Base-by-base conservation (phyloP, 1,140 invertebrate species). In the Melanaphis sacchari region DNA sequence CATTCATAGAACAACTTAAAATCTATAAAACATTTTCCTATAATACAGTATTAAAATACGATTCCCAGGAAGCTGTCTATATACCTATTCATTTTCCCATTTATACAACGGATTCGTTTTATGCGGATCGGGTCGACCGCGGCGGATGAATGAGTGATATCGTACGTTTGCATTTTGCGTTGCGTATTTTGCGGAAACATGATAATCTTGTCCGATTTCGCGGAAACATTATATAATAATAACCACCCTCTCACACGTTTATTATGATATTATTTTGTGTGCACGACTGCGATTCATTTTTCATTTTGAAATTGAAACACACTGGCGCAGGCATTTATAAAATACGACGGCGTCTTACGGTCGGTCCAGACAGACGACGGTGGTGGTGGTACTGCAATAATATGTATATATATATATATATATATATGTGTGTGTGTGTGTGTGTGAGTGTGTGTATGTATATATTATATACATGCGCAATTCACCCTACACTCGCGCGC, bases 261-360 rank as follows among this genome's bases (percentile, higher is more conserved):
- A 40, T 84, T 66, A 66, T 66, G 59, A 84, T 84, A 84, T 76
- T 41, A 84, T 26, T 84, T 41, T 41, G 82, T 84, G 38, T 31
- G 22, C 9, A 40, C 82, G 24, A 40, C 24, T 84, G 38, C 38
- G 82, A 84, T 84, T 84, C 82, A 84, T 84, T 84, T 84, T 84
- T 84, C 82, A 84, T 84, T 84, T 84, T 18, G 9, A 84, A 84
- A 84, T 40, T 84, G 38, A 41, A 84, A 84, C 38, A 41, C 82
- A 84, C 38, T 40, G 82, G 24, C 22, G 82, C 38, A 26, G 82
- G 38, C 82, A 31, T 84, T 84, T 84, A 84, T 84, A 40, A 84
- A 41, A 84, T 84, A 40, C 82, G 40, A 84, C 82, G 82, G 38
- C 82, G 82, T 41, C 82, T 82, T 82, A 82, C 76, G 76, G 76